These are phyloP conservation scores for Zonotrichia leucophrys DNA, from an alignment of 2,113 vertebrate species.

Conservation along the genomic window DNA sequence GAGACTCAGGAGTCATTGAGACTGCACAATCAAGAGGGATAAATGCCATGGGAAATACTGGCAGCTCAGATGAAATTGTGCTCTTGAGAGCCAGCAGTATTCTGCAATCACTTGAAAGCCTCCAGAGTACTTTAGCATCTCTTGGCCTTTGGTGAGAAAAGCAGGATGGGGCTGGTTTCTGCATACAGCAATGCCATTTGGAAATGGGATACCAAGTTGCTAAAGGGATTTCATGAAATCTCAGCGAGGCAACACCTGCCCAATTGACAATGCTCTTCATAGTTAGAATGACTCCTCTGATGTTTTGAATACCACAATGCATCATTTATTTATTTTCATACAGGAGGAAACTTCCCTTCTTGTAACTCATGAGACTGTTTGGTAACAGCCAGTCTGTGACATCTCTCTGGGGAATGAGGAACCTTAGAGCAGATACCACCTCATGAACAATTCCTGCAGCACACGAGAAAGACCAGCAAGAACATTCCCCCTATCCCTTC, in stretches of 20 bases:
- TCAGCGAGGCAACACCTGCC: not conserved
- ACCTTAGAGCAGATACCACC: not conserved
- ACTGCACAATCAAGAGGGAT: not conserved
- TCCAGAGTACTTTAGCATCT: not conserved
- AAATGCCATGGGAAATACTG: not conserved
- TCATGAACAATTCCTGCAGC: not conserved
- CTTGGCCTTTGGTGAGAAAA: not conserved
- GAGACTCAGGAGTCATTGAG: not conserved
- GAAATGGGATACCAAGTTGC: not conserved
- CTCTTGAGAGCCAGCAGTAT: not conserved
- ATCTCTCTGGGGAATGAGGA: not conserved
- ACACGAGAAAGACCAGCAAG: not conserved
- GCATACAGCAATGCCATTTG: not conserved
- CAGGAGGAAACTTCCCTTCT: not conserved
- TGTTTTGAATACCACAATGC: not conserved
- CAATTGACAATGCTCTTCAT: not conserved
- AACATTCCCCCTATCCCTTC: not conserved
- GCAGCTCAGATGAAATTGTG: not conserved
- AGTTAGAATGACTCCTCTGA: not conserved
- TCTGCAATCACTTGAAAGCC: not conserved
- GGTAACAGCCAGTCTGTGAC: not conserved
- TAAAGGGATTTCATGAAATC: not conserved
- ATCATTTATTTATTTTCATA: not conserved
- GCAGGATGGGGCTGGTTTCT: not conserved
- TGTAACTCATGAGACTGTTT: not conserved